Percentiles rank a stretch among this genome's conserved stretches.
These are phyloP conservation scores for Tortricodes alternella DNA, from an alignment of 2,888 invertebrate species.

Conservation along the genomic window DNA sequence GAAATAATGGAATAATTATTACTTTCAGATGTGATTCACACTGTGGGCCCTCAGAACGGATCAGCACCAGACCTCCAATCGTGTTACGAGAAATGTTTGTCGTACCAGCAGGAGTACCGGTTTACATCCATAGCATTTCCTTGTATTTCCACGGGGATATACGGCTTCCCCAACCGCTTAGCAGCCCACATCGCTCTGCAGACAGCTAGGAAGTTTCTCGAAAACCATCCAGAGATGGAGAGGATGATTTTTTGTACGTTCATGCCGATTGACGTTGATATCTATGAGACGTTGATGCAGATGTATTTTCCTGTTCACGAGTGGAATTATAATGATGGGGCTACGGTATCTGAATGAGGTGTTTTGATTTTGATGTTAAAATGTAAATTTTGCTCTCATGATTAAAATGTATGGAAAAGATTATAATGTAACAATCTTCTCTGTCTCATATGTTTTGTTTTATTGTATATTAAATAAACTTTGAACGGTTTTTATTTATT, in stretches of 20 bases:
- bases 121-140: slow-evolving; percentile 91
- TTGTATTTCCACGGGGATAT: slow-evolving; percentile 96
- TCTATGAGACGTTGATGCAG: slow-evolving; percentile 88
- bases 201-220: slow-evolving; percentile 86
- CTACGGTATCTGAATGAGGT: slow-evolving; percentile 33
- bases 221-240: slow-evolving; percentile 81
- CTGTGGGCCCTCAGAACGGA: slow-evolving; percentile 93
- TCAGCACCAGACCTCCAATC: slow-evolving; percentile 84
- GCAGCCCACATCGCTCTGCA: slow-evolving; percentile 89
- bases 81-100: slow-evolving; percentile 88
- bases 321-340: slow-evolving; percentile 44
- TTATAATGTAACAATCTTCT: no score
- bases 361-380: no score
- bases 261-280: slow-evolving; percentile 85
- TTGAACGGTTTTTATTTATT: no score
- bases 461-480: no score
- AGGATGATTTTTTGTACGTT: slow-evolving; percentile 92
- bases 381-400: no score
- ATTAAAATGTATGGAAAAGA: no score
- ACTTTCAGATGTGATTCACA: slow-evolving; percentile 92
- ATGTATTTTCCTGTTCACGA: slow-evolving; percentile 86
- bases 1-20: no score
- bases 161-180: slow-evolving; percentile 90
- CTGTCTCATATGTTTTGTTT: no score
- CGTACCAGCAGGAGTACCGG: slow-evolving; percentile 78